These are phyloP conservation scores for Aphodius sticticus DNA, from an alignment of 2,888 invertebrate species.

Conservation along the genomic window DNA sequence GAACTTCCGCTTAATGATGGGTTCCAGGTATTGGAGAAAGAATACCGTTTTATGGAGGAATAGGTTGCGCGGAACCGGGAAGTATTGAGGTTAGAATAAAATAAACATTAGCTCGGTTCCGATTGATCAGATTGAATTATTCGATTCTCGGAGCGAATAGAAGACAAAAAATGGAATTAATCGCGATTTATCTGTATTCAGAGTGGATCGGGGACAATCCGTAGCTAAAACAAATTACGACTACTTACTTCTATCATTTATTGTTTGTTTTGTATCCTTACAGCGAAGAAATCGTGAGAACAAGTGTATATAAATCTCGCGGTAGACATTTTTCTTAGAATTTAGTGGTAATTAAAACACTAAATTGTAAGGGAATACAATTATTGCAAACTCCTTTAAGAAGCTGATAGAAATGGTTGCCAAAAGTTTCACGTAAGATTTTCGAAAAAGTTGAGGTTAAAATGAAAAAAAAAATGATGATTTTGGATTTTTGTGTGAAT, in stretches of 20 bases:
- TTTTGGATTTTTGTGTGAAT: too few relatives aligned
- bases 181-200: neutral
- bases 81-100: neutral
- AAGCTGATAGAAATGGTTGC: too few relatives aligned
- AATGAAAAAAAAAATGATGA: too few relatives aligned
- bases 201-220: neutral
- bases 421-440: too few relatives aligned
- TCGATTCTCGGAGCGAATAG: neutral
- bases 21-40: neutral
- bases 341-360: too few relatives aligned
- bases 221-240: neutral
- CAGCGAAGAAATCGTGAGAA: neutral
- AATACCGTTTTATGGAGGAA: neutral
- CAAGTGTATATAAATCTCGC: neutral
- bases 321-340: too few relatives aligned
- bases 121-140: neutral
- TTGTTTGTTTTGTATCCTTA: neutral
- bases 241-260: neutral
- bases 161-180: neutral
- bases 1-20: neutral
- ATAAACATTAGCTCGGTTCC: neutral
- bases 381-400: too few relatives aligned
- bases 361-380: too few relatives aligned
- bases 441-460: too few relatives aligned
- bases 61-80: too few relatives aligned